These are phyloP conservation scores for Hormiphora californensis DNA, from an alignment of 37 sponge, comb jelly and placozoan species.

Conservation along the genomic window DNA sequence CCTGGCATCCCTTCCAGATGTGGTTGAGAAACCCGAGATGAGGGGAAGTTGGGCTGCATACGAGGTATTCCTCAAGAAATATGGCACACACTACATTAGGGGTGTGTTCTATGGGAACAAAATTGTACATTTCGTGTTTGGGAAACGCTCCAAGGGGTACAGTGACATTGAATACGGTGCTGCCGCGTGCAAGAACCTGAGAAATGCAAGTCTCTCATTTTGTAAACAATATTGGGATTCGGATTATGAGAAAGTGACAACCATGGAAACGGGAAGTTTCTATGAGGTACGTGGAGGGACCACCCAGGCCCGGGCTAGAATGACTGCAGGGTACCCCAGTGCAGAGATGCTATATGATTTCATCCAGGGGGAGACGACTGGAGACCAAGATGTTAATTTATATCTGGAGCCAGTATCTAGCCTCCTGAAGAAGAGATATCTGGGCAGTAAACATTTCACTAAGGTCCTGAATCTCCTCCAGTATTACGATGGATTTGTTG, in stretches of 20 bases:
- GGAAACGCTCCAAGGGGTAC: slow-evolving; percentile 1
- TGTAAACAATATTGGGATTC: slow-evolving; percentile 14
- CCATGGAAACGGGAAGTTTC: not conserved
- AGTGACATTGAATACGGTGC: not conserved
- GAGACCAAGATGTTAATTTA: not conserved
- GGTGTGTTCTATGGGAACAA: slow-evolving; percentile 9
- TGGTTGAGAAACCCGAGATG: not conserved
- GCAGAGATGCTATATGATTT: not conserved
- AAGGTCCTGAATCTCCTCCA: slow-evolving; percentile 50
- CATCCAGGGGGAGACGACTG: slow-evolving; percentile 11
- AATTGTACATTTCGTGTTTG: slow-evolving; percentile 11
- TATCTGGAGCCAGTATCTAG: slow-evolving; percentile 27
- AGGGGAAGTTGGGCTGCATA: slow-evolving; percentile 34
- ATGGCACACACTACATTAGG: slow-evolving; percentile 45
- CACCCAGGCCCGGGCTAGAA: not conserved
- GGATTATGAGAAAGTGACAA: not conserved
- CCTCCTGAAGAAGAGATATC: slow-evolving; percentile 31
- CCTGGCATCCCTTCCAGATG: not conserved
- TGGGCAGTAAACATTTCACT: slow-evolving; percentile 49
- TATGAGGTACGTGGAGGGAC: slow-evolving; percentile 55
- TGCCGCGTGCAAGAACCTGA: slow-evolving; percentile 34
- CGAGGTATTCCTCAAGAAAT: slow-evolving; percentile 41
- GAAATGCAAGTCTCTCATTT: slow-evolving; percentile 32
- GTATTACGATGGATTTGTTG: slow-evolving; percentile 54
- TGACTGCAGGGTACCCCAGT: not conserved